phyloP scores from a whole-genome alignment of 2,113 vertebrate genomes.

The Gnathonemus echidnorhynchus region DNA sequence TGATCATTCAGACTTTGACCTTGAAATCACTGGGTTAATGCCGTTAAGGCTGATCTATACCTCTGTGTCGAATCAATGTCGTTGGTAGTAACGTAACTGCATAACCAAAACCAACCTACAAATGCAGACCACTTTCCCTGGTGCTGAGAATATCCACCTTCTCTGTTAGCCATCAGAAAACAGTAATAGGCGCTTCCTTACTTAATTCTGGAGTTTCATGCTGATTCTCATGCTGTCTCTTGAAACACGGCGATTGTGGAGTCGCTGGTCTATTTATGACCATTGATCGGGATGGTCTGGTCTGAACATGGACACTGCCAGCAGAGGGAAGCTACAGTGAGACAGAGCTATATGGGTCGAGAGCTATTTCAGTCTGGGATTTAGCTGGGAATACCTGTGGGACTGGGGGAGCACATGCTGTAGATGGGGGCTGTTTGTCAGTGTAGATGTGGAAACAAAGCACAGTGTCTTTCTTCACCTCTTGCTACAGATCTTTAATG shows the following conservation, averaged over 20 bases:
- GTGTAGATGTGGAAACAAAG: not conserved
- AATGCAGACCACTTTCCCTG: not conserved
- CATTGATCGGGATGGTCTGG: not conserved
- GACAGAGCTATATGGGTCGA: constrained; percentile 16
- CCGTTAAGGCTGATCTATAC: not conserved
- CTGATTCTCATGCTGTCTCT: not conserved
- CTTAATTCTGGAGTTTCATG: not conserved
- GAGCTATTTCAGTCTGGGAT: constrained; percentile 20
- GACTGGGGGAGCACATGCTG: not conserved
- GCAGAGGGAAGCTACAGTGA: not conserved
- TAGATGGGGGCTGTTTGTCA: not conserved
- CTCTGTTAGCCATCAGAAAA: not conserved
- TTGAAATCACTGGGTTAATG: not conserved
- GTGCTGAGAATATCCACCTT: not conserved
- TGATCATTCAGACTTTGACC: not conserved
- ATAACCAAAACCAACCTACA: not conserved
- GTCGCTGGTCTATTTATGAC: not conserved
- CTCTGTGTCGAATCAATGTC: not conserved
- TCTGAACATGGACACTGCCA: not conserved
- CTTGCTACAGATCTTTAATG: constrained; percentile 22
- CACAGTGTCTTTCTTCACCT: not conserved
- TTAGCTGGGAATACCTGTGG: constrained; percentile 11
- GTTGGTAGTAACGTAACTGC: too few relatives aligned
- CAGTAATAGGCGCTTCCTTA: not conserved
- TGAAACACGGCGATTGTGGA: not conserved